phyloP scores from a whole-genome alignment of 2,113 vertebrate species.

The Ovis canadensis region DNA sequence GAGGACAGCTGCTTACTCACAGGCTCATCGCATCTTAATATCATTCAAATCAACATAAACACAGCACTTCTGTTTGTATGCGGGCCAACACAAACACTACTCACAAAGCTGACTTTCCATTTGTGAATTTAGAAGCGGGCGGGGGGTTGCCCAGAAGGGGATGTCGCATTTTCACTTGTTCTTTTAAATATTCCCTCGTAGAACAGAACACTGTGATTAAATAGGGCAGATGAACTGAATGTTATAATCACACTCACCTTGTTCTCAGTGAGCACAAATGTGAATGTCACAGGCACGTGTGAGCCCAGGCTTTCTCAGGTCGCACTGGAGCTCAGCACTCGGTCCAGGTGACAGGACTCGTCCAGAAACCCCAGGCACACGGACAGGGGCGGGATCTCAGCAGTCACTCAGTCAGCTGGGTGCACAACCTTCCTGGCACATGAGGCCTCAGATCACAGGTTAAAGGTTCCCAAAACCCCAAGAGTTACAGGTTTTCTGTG shows the following conservation, averaged over 20 bases:
- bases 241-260: not conserved
- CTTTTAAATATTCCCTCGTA: not conserved
- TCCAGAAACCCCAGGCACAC: not conserved
- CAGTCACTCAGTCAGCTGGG: not conserved
- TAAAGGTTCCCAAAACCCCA: not conserved
- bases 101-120: not conserved
- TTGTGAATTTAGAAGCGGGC: not conserved
- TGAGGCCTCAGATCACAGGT: not conserved
- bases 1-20: not conserved
- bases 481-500: not conserved
- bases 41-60: not conserved
- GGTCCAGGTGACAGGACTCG: not conserved
- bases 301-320: not conserved
- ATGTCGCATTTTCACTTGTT: not conserved
- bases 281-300: not conserved
- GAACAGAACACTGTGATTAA: not conserved
- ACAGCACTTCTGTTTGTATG: too few species aligned
- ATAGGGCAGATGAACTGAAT: not conserved
- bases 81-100: not conserved
- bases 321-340: not conserved
- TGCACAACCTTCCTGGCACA: not conserved
- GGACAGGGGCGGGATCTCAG: accelerated
- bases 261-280: not conserved
- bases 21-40: not conserved
- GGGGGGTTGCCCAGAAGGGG: not conserved